These are phyloP conservation scores for Falco naumanni DNA, from an alignment of 2,797 vertebrate species.

Conservation along the genomic window DNA sequence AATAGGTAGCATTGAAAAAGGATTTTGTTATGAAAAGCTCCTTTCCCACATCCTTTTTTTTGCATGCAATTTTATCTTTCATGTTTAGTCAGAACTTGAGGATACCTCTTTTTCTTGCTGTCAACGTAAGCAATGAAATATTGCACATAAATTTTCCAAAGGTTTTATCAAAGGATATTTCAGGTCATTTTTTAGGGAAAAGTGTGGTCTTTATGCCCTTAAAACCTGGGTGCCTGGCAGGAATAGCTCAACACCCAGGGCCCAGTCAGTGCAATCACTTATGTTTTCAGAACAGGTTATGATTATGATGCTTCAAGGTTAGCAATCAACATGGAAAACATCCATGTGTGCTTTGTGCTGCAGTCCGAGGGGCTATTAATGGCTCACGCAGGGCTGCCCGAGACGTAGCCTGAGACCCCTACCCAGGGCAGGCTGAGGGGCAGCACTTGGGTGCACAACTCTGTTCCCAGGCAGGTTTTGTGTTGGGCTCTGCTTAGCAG, in stretches of 20 bases:
- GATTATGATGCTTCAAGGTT: too few relatives aligned
- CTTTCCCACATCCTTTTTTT: not conserved
- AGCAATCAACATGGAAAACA: not conserved
- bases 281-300: not conserved
- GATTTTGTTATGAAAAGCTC: not conserved
- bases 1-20: not conserved
- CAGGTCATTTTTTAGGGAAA: not conserved
- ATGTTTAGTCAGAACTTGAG: not conserved
- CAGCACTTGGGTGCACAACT: not conserved
- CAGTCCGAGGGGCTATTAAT: not conserved
- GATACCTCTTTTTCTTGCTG: not conserved
- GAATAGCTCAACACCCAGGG: not conserved
- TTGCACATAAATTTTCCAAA: not conserved
- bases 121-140: not conserved
- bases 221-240: not conserved
- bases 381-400: fast-evolving
- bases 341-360: not conserved
- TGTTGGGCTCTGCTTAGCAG: not conserved
- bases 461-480: not conserved
- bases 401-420: fast-evolving
- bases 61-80: not conserved
- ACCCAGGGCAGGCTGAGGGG: not conserved
- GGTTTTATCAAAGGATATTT: not conserved
- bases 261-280: not conserved
- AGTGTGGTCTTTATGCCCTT: not conserved